Conservation (phyloP, 2,888 invertebrate species). For the Caenorhabditis virilis region DNA sequence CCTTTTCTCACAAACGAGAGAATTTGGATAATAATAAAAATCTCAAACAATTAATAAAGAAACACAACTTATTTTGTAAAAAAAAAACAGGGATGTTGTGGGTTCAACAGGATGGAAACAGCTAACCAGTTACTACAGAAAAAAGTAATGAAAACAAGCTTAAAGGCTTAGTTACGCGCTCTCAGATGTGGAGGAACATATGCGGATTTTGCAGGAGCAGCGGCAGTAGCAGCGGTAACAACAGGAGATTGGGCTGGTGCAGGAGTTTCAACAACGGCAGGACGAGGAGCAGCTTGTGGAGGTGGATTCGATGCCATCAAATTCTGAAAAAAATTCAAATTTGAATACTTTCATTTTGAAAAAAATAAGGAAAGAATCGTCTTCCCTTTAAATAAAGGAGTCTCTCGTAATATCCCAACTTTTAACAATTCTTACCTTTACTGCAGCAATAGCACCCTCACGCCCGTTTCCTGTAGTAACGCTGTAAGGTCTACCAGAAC, state of each 20-base stretch:
- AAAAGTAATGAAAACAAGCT: too few relatives aligned
- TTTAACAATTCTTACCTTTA: slow-evolving; percentile 31
- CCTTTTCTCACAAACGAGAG: too few relatives aligned
- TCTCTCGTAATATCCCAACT: too few relatives aligned
- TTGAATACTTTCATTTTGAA: background rate
- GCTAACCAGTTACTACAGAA: slow-evolving; percentile 2
- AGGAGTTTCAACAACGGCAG: background rate
- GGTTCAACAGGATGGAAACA: background rate
- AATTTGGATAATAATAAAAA: too few relatives aligned
- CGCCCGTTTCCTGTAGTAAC: slow-evolving; percentile 28
- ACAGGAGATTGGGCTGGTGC: background rate
- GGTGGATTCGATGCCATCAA: slow-evolving; percentile 9
- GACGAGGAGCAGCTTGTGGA: background rate
- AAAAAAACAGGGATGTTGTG: background rate
- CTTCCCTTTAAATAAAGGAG: too few relatives aligned
- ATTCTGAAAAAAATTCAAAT: slow-evolving; percentile 11
- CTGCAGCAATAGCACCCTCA: slow-evolving; percentile 42
- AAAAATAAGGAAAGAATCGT: too few relatives aligned
- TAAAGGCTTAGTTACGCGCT: too few relatives aligned
- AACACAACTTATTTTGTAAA: slow-evolving; percentile 17
- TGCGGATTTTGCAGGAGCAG: slow-evolving; percentile 17
- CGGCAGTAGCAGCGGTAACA: slow-evolving; percentile 7
- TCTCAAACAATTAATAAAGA: too few relatives aligned
- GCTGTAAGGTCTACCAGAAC: slow-evolving; percentile 7
- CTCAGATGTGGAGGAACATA: slow-evolving; percentile 59